Evolutionary conservation across 1,140 invertebrate genomes (phyloP).

Genomic region (Sycophaga agraensis): DNA sequence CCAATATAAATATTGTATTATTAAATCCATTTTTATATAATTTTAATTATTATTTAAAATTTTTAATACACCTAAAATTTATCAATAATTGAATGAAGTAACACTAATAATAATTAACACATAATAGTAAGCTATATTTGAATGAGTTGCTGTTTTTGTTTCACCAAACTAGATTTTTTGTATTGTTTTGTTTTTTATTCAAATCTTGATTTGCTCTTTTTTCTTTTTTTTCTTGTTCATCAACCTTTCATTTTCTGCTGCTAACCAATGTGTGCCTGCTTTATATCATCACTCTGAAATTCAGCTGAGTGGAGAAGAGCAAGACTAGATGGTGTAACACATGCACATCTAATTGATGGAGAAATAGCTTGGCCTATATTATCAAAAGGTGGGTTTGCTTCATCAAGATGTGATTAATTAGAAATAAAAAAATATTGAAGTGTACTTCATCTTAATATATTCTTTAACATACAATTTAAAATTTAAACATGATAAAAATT

Average conservation of each 20-base stretch:
- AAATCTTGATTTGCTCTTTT: conserved; percentile 29
- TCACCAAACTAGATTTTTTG: conserved; percentile 26
- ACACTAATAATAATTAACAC: too few species aligned
- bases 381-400: conserved; percentile 47
- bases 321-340: conserved; percentile 41
- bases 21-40: background rate
- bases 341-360: conserved; percentile 39
- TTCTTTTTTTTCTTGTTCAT: conserved; percentile 37
- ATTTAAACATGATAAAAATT: too few species aligned
- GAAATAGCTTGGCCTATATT: conserved; percentile 32
- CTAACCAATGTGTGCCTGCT: conserved; percentile 46
- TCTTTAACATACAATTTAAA: too few species aligned
- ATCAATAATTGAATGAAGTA: too few species aligned
- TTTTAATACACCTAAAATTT: background rate
- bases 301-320: conserved; percentile 51
- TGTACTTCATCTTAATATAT: too few species aligned
- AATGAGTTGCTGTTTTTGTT: conserved; percentile 23
- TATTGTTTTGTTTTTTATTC: conserved; percentile 32
- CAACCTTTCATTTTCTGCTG: conserved; percentile 39
- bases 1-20: too few species aligned
- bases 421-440: too few species aligned
- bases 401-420: too few species aligned
- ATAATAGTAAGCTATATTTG: background rate
- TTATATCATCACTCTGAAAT: conserved; percentile 43
- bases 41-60: background rate